Evolutionary conservation across 2,797 vertebrate genomes (phyloP).

Genomic region (Neostethus bicornis): DNA sequence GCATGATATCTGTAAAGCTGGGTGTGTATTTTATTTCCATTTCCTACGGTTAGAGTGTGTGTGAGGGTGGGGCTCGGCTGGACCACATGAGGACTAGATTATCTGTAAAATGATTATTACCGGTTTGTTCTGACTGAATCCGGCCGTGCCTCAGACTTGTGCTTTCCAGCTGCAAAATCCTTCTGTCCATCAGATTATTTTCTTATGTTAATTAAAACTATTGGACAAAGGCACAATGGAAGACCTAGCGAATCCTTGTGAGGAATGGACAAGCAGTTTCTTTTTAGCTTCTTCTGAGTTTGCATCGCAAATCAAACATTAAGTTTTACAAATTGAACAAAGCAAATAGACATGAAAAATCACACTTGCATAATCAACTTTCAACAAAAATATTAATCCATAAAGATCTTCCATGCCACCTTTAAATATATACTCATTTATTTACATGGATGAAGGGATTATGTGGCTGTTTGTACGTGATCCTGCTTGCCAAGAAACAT

Average conservation of each 20-base stretch:
- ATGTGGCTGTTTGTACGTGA: slow-evolving; percentile 64
- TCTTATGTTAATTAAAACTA: not conserved
- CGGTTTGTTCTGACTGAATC: slow-evolving; percentile 2
- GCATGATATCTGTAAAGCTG: slow-evolving; percentile 97
- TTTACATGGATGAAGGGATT: slow-evolving; percentile 36
- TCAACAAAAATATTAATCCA: too few species aligned
- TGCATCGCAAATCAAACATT: too few species aligned
- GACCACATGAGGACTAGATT: too few species aligned
- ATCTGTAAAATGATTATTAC: too few species aligned
- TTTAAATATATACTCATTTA: not conserved
- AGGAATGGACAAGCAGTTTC: too few species aligned
- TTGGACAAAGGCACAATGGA: too few species aligned
- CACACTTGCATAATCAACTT: too few species aligned
- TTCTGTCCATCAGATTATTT: slow-evolving; percentile 45
- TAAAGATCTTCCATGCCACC: too few species aligned
- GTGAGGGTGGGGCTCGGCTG: slow-evolving; percentile 31
- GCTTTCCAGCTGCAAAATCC: slow-evolving; percentile 75
- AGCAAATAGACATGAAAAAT: too few species aligned
- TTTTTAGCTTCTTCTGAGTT: too few species aligned
- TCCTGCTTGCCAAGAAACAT: slow-evolving; percentile 11
- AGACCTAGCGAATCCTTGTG: too few species aligned
- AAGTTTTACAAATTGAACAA: too few species aligned
- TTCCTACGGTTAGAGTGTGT: slow-evolving; percentile 45
- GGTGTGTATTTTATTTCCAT: slow-evolving; percentile 92
- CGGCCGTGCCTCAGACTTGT: slow-evolving; percentile 33